These are phyloP conservation scores for Cepaea hortensis DNA, from an alignment of 2,888 invertebrate species.

Conservation along the genomic window DNA sequence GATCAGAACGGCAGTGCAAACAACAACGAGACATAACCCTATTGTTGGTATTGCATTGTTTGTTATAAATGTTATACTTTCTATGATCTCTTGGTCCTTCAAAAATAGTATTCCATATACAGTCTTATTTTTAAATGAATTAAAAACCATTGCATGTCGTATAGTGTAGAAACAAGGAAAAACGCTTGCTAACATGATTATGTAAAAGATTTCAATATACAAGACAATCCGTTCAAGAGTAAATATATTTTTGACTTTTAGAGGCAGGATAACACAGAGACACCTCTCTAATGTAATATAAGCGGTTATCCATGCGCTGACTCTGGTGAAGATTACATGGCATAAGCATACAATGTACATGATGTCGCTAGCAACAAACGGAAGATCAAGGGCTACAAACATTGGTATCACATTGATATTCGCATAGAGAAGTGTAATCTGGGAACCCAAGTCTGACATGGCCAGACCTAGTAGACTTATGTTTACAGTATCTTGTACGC, in stretches of 20 bases:
- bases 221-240: background rate
- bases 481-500: background rate
- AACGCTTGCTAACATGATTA: background rate
- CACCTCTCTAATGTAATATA: constrained; percentile 1
- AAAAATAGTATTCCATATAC: background rate
- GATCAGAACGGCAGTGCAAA: background rate
- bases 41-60: background rate
- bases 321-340: background rate
- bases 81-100: background rate
- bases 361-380: background rate
- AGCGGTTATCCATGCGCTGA: background rate
- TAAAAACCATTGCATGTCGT: background rate
- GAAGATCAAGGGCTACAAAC: background rate
- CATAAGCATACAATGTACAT: background rate
- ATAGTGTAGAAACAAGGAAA: background rate
- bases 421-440: background rate
- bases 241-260: background rate
- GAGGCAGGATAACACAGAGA: background rate
- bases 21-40: background rate
- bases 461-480: constrained; percentile 6
- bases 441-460: background rate
- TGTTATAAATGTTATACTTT: background rate
- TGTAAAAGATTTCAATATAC: background rate
- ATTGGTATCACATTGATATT: background rate
- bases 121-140: constrained; percentile 3